Evolutionary conservation across 2,797 vertebrate genomes (phyloP), one percentile per base, ranked within the genome.

Genomic region (Poecile montanus): DNA sequence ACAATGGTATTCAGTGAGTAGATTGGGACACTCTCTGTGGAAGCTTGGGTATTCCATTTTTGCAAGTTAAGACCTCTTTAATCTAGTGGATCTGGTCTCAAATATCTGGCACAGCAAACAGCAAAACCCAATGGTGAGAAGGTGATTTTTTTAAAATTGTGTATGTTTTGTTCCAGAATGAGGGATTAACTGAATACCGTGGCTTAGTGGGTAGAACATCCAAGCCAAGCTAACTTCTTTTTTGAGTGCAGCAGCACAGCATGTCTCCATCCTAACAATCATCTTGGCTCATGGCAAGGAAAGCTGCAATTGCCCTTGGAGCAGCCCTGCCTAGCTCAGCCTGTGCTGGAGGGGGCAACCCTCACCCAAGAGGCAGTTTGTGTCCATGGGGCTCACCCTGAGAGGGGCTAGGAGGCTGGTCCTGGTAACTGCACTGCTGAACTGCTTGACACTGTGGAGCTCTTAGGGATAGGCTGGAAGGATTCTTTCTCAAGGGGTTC

Each of bases 1-100:
- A 87, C 13, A 56, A 7, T 17, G 48, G 14, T 3, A 7, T 45
- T 92, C 62, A 34, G 53, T 16, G 53, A 45, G 29, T 9, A 13
- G 13, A 13, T 11, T 56, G n/a, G 26, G 11, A 27, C 5, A 21
- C 29, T 75, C 13, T 20, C 13, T 0, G 0, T 44, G 12, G 65
- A 72, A 68, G 48, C 15, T 13, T 0, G 0, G 9, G 3, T 42
- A 26, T 21, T 30, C 61, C 1, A 25, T n/a, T 78, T 93, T 89
- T 32, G 16, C 36, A 88, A 80, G 11, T 56, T 66, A 56, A 51
- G 45, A 60, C 13, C 22, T 26, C 32, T 29, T 78, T 81, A 61
- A 63, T 82, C 36, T 17, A 18, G 5, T 40, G 30, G 21, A 60
- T 56, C 17, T 4, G 7, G 4, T 27, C 34, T 42, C 30, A 70